phyloP scores from a whole-genome alignment of 2,797 vertebrate genomes.

The Austrolebias charrua region DNA sequence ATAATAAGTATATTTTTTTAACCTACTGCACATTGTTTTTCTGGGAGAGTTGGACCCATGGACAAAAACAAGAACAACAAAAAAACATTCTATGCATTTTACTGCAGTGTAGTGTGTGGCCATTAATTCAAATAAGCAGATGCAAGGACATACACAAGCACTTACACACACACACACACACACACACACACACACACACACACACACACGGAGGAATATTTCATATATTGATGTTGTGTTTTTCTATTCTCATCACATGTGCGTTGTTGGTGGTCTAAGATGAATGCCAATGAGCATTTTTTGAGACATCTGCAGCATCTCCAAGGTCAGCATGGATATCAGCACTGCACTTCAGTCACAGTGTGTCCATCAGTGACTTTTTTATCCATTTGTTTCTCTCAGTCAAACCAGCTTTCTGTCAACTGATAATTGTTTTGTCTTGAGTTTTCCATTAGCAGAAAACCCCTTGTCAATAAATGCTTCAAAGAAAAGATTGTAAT shows the following conservation, averaged over 20 bases:
- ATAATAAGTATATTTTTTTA: neutral
- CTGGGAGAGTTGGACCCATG: neutral
- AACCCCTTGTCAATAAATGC: constrained; percentile 14
- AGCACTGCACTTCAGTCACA: constrained; percentile 44
- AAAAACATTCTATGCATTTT: constrained; percentile 40
- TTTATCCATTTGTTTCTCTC: constrained; percentile 54
- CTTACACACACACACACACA: constrained; percentile 12
- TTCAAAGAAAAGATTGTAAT: constrained; percentile 7
- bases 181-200: constrained; percentile 23
- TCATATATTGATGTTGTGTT: constrained; percentile 68
- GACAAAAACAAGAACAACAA: neutral
- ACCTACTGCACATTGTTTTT: constrained; percentile 13
- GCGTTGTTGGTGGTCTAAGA: constrained; percentile 52
- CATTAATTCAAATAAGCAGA: constrained; percentile 61
- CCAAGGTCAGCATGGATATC: constrained; percentile 72
- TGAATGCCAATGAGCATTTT: constrained; percentile 70
- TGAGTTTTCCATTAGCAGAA: constrained; percentile 27
- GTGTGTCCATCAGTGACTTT: constrained; percentile 43
- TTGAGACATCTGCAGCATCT: constrained; percentile 63
- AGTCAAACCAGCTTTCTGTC: constrained; percentile 45
- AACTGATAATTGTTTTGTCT: constrained; percentile 35
- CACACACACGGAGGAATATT: constrained; percentile 39
- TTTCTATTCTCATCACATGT: constrained; percentile 72
- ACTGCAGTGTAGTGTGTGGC: constrained; percentile 26
- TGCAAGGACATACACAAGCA: constrained; percentile 17